These are phyloP conservation scores for Merops nubicus DNA, from an alignment of 2,113 vertebrate species.

Conservation along the genomic window DNA sequence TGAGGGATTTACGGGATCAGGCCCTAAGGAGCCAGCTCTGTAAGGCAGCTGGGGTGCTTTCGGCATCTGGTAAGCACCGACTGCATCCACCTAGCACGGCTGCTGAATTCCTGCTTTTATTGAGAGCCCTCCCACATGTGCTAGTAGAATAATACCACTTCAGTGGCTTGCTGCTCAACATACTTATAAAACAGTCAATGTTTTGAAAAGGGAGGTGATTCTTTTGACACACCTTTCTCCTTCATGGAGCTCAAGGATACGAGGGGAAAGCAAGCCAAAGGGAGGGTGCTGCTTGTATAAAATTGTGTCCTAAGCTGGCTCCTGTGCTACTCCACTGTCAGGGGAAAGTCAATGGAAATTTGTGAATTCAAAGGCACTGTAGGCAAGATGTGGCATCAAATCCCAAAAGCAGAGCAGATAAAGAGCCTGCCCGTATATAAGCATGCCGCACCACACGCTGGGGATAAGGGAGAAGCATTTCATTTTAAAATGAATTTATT, in stretches of 20 bases:
- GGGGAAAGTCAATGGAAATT: neutral
- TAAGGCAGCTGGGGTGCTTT: neutral
- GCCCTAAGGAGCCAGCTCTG: neutral
- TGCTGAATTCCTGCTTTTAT: neutral
- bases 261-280: neutral
- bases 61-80: neutral
- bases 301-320: neutral
- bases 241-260: neutral
- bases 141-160: neutral
- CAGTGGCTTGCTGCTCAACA: neutral
- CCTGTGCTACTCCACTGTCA: neutral
- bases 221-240: neutral
- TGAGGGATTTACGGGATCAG: neutral
- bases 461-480: neutral
- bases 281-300: rapidly evolving
- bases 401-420: neutral
- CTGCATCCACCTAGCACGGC: neutral
- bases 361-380: neutral
- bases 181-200: neutral
- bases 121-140: neutral
- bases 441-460: neutral
- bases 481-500: neutral
- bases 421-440: neutral
- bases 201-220: neutral
- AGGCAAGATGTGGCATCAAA: neutral